Percentiles rank a stretch among this genome's conserved stretches.
Conservation (phyloP, 2,888 invertebrate species). For the Seladonia tumulorum region DNA sequence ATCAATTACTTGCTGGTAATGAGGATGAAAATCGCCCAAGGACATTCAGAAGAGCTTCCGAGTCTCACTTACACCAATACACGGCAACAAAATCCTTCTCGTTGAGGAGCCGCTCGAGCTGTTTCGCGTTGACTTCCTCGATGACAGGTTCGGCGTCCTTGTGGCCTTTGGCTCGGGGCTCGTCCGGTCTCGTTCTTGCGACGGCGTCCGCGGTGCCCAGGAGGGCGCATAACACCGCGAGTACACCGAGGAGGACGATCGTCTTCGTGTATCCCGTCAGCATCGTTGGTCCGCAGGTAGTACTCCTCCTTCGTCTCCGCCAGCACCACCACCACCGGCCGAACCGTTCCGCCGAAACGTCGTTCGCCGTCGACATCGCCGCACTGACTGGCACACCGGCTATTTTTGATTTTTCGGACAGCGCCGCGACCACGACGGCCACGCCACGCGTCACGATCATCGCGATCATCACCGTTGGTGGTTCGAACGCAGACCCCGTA, state of each 20-base stretch:
- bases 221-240: conserved; percentile 60
- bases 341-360: conserved; percentile 82
- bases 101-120: conserved; percentile 94
- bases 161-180: conserved; percentile 58
- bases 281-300: conserved; percentile 69
- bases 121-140: conserved; percentile 97
- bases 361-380: conserved; percentile 85
- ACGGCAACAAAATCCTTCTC: conserved; percentile 98
- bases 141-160: conserved; percentile 90
- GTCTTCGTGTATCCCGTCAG: conserved; percentile 58
- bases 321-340: conserved; percentile 82
- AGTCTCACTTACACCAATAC: conserved; percentile 95
- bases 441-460: conserved; percentile 32
- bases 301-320: conserved; percentile 77
- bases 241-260: conserved; percentile 62
- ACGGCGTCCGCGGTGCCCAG: conserved; percentile 64
- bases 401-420: conserved; percentile 82
- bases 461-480: conserved; percentile 10
- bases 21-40: background rate
- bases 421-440: conserved; percentile 46
- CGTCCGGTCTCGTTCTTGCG: conserved; percentile 65
- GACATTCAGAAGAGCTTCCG: background rate
- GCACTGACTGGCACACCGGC: conserved; percentile 82
- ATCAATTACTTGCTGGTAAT: background rate
- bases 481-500: background rate